Evolutionary conservation across 2,113 vertebrate genomes (phyloP).

Genomic region (Marmota monax): DNA sequence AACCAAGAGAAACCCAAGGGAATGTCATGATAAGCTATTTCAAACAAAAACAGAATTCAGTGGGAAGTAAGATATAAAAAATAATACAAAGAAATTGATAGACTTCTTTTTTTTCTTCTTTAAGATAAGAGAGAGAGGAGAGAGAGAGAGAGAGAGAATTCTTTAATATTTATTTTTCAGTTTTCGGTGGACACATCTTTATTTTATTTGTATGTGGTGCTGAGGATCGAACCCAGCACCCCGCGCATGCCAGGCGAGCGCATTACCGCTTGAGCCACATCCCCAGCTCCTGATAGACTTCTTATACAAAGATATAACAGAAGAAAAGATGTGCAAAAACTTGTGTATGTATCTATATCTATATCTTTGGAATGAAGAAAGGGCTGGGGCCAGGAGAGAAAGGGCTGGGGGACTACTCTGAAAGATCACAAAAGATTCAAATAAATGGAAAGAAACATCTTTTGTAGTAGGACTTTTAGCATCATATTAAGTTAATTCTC

Average conservation of each 20-base stretch:
- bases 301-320: neutral
- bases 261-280: too few species aligned
- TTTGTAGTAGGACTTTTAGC: neutral
- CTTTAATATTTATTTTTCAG: too few species aligned
- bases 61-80: neutral
- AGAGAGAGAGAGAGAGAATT: too few species aligned
- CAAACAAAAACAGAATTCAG: neutral
- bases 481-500: neutral
- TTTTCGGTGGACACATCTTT: too few species aligned
- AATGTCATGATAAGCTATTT: neutral
- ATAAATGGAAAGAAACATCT: neutral
- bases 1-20: neutral
- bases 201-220: too few species aligned
- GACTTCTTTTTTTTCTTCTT: neutral
- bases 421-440: neutral
- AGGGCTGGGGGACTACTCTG: neutral
- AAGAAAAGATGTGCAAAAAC: neutral
- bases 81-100: neutral
- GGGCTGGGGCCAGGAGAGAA: too few species aligned
- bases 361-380: neutral
- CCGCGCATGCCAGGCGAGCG: too few species aligned
- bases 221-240: too few species aligned
- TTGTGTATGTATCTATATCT: neutral
- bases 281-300: neutral
- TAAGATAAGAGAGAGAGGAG: too few species aligned